Evolutionary conservation across 2,888 invertebrate genomes (phyloP).

Genomic region (Drosophila ezoana): DNA sequence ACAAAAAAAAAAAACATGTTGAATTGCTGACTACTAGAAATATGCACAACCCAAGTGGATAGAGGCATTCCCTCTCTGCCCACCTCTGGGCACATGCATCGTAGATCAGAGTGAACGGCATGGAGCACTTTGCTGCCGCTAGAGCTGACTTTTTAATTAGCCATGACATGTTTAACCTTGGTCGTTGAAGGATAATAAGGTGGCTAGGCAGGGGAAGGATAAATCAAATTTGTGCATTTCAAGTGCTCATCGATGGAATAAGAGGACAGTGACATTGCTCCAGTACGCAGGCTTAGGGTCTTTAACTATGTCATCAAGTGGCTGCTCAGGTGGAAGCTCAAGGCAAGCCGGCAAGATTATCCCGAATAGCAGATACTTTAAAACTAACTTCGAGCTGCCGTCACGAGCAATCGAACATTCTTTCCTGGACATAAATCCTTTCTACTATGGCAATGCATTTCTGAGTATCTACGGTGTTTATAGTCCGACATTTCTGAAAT

Average conservation of each 20-base stretch:
- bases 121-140: slow-evolving; percentile 44
- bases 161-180: slow-evolving; percentile 32
- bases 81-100: background rate
- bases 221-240: slow-evolving; percentile 37
- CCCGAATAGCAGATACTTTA: background rate
- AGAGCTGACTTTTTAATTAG: slow-evolving; percentile 52
- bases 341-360: slow-evolving; percentile 1
- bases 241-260: slow-evolving; percentile 32
- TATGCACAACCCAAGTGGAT: slow-evolving; percentile 44
- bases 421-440: too few species aligned
- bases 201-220: background rate
- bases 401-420: too few species aligned
- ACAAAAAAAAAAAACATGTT: slow-evolving; percentile 2
- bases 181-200: background rate
- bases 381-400: too few species aligned
- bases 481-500: too few species aligned
- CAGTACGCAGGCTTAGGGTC: background rate
- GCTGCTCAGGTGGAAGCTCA: slow-evolving; percentile 15
- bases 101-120: slow-evolving; percentile 25
- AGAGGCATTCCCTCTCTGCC: background rate
- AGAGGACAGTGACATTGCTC: slow-evolving; percentile 53
- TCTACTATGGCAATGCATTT: too few species aligned
- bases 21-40: slow-evolving; percentile 52
- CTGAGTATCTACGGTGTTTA: too few species aligned
- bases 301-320: slow-evolving; percentile 13